Evolutionary conservation across 92 coral and sea anemone species (phyloP).

Genomic region (Zoanthus gigantus): DNA sequence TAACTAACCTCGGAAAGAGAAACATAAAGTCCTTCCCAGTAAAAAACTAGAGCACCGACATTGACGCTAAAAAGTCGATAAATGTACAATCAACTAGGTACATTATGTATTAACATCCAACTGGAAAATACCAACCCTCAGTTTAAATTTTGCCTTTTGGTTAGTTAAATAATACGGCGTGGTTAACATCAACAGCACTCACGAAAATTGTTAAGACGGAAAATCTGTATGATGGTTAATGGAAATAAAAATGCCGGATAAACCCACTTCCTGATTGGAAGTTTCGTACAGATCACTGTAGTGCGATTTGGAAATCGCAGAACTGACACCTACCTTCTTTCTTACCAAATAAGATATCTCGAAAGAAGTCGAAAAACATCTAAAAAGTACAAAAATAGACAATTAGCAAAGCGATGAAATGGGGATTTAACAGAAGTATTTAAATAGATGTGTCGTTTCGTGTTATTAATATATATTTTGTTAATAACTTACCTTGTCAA

Average conservation of each 20-base stretch:
- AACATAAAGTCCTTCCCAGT: no score
- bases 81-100: no score
- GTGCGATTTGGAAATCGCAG: not conserved
- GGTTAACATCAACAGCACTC: not conserved
- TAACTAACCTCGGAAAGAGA: no score
- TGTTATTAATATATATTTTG: conserved; percentile 2
- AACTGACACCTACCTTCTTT: conserved; percentile 61
- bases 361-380: conserved; percentile 98
- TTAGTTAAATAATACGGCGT: not conserved
- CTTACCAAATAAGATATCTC: conserved; percentile 79
- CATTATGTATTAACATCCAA: no score
- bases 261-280: conserved; percentile 37
- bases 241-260: not conserved
- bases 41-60: no score
- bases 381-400: conserved; percentile 44
- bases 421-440: not conserved
- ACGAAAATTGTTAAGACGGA: not conserved
- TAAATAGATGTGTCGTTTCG: conserved; percentile 9
- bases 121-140: not conserved
- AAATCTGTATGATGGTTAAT: not conserved
- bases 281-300: not conserved
- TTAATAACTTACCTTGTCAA: conserved; percentile 59
- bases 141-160: not conserved
- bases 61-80: no score
- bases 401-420: conserved; percentile 10